Evolutionary conservation across 2,113 vertebrate species (phyloP).

Genomic region (Cyanoderma ruficeps): DNA sequence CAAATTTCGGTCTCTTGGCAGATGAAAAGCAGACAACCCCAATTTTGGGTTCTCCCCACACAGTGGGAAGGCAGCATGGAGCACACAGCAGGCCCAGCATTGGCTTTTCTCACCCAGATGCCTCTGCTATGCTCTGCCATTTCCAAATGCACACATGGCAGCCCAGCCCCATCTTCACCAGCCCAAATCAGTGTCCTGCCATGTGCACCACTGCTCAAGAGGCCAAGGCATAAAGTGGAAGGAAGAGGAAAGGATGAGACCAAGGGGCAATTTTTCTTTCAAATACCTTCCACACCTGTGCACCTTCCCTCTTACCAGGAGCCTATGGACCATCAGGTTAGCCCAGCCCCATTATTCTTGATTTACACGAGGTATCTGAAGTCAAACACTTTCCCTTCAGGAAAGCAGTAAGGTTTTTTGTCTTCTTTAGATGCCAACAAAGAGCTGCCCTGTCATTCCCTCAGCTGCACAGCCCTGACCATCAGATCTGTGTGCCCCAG

Average conservation of each 20-base stretch:
- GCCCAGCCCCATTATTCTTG: neutral
- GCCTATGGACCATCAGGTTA: accelerated
- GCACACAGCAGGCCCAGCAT: neutral
- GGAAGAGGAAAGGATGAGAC: neutral
- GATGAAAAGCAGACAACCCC: neutral
- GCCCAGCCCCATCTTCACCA: neutral
- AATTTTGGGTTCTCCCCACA: accelerated
- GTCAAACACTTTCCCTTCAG: neutral
- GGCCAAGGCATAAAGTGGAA: neutral
- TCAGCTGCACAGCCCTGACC: neutral
- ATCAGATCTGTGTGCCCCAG: accelerated
- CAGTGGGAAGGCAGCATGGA: neutral
- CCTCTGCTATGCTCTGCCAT: neutral
- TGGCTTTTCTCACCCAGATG: neutral
- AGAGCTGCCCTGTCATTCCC: neutral
- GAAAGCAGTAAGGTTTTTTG: neutral
- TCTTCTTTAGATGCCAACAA: neutral
- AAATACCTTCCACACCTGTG: neutral
- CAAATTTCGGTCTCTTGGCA: neutral
- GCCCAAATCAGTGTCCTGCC: neutral
- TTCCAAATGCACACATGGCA: neutral
- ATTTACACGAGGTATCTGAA: neutral
- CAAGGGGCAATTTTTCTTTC: neutral
- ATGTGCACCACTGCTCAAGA: accelerated
- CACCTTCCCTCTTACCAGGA: neutral